These are phyloP conservation scores for Grus americana DNA, from an alignment of 2,113 vertebrate genomes.

Conservation along the genomic window DNA sequence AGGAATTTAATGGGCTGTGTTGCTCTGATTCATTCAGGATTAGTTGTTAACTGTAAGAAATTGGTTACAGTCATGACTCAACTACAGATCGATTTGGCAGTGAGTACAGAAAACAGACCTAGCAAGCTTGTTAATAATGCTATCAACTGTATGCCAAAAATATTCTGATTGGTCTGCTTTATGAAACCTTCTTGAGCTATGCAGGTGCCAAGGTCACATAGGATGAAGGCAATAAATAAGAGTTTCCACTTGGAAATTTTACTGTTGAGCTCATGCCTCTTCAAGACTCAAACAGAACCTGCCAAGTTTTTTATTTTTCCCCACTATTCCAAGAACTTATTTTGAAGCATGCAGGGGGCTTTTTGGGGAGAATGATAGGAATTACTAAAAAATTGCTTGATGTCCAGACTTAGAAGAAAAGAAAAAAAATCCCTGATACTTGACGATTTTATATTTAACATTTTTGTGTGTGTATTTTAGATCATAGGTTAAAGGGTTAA, in stretches of 20 bases:
- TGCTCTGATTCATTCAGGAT: constrained; percentile 66
- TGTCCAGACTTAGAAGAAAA: neutral
- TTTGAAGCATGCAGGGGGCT: neutral
- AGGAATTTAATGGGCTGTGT: constrained; percentile 62
- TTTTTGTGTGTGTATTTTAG: neutral
- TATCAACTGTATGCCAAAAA: constrained; percentile 14
- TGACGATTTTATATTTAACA: neutral
- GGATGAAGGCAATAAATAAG: neutral
- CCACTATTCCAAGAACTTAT: neutral
- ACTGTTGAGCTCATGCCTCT: neutral
- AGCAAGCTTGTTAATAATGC: constrained; percentile 21
- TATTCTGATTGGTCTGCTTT: neutral
- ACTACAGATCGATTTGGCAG: constrained; percentile 45
- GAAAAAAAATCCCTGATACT: neutral
- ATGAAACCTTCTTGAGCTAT: constrained; percentile 22
- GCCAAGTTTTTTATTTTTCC: neutral
- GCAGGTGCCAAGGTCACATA: neutral
- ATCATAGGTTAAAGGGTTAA: neutral
- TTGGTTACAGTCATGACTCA: constrained; percentile 53
- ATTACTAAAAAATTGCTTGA: neutral
- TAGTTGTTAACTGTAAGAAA: constrained; percentile 67
- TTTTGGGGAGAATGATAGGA: neutral
- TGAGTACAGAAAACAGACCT: constrained; percentile 31
- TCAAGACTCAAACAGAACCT: neutral
- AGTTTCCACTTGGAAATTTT: neutral